Evolutionary conservation across 2,113 vertebrate species (phyloP).

Genomic region (Zosterops pallidus): DNA sequence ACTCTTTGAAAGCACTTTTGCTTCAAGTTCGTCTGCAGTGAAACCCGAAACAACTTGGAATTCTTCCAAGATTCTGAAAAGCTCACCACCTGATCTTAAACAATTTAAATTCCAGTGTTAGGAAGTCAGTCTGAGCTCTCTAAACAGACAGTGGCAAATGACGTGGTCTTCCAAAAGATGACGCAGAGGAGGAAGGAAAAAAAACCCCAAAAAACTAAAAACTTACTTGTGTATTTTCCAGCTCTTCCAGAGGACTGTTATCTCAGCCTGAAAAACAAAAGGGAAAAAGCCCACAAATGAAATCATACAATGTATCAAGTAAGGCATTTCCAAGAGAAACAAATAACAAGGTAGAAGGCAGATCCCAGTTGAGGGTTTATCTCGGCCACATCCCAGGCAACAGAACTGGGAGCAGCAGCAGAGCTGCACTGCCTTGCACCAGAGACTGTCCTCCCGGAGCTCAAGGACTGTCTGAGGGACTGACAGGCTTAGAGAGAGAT

Average conservation of each 20-base stretch:
- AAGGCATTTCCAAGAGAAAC: background rate
- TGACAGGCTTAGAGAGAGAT: background rate
- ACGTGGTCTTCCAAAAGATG: background rate
- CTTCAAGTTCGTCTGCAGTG: background rate
- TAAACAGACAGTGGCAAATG: background rate
- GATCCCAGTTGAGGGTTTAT: background rate
- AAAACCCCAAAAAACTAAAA: background rate
- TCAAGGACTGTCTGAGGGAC: background rate
- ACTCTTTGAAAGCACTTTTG: background rate
- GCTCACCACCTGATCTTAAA: background rate
- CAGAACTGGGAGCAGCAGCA: background rate
- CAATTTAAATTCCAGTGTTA: background rate
- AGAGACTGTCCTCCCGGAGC: background rate
- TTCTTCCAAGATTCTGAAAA: background rate
- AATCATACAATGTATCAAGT: background rate
- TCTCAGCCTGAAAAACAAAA: constrained; percentile 1
- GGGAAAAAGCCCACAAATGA: background rate
- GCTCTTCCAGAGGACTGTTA: background rate
- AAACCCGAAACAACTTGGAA: background rate
- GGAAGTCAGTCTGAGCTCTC: background rate
- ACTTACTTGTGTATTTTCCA: constrained; percentile 14
- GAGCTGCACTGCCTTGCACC: background rate
- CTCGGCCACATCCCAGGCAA: background rate
- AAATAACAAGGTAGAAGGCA: background rate
- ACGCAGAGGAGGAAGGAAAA: background rate